phyloP scores from a whole-genome alignment of 2,113 vertebrate species.

The Carlito syrichta region DNA sequence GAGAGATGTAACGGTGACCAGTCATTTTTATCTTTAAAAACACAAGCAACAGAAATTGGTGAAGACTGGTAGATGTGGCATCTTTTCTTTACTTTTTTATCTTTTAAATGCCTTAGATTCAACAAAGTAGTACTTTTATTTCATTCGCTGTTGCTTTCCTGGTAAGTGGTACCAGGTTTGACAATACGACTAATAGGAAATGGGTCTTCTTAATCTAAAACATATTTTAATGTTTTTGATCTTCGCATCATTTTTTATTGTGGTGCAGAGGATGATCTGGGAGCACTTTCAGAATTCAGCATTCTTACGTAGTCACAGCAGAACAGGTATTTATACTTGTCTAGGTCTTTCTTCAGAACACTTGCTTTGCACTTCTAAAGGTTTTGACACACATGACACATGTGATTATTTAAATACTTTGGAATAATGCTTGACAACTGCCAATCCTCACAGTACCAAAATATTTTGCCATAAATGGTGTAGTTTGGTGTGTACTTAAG shows the following conservation, averaged over 20 bases:
- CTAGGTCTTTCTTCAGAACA: background rate
- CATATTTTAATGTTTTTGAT: slow-evolving; percentile 47
- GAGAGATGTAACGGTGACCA: background rate
- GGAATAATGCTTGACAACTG: slow-evolving; percentile 47
- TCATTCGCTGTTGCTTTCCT: background rate
- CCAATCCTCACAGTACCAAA: slow-evolving; percentile 27
- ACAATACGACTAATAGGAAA: background rate
- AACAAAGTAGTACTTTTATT: slow-evolving; percentile 38
- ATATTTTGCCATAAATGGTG: background rate
- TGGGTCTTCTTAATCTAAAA: slow-evolving; percentile 40
- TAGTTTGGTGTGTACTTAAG: background rate
- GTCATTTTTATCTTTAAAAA: background rate
- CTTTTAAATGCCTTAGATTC: slow-evolving; percentile 49
- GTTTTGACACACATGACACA: slow-evolving; percentile 20
- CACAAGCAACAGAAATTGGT: background rate
- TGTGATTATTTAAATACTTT: slow-evolving; percentile 44
- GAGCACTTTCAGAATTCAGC: slow-evolving; percentile 20
- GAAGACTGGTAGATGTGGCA: background rate
- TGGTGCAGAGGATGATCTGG: background rate
- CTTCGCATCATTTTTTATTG: slow-evolving; percentile 25
- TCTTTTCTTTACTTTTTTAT: slow-evolving; percentile 29
- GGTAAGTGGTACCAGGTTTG: slow-evolving; percentile 49
- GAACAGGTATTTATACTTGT: background rate
- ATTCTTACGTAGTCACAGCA: slow-evolving; percentile 16
- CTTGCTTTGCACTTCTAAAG: background rate